phyloP scores from a whole-genome alignment of 2,113 vertebrate species.

The Cettia cetti region DNA sequence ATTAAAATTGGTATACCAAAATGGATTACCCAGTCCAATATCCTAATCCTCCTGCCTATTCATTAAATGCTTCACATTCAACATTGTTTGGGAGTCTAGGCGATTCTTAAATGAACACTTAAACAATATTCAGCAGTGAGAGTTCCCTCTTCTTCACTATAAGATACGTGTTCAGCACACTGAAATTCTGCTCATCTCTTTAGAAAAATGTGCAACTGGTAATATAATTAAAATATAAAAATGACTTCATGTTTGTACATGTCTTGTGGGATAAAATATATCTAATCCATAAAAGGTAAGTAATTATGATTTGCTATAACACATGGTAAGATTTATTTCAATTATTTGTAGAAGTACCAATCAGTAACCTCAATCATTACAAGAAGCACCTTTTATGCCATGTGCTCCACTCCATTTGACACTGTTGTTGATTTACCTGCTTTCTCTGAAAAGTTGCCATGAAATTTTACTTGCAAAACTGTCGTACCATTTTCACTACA shows the following conservation, averaged over 20 bases:
- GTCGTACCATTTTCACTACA: neutral
- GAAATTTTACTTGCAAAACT: neutral
- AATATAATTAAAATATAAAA: neutral
- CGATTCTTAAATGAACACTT: neutral
- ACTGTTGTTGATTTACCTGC: neutral
- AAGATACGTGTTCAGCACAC: neutral
- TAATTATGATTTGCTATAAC: neutral
- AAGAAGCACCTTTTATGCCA: neutral
- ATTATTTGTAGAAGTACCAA: neutral
- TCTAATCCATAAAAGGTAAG: neutral
- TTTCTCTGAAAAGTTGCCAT: neutral
- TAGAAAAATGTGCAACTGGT: neutral
- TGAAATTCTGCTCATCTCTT: neutral
- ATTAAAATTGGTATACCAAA: neutral
- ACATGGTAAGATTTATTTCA: neutral
- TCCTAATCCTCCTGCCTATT: neutral
- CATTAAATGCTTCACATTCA: neutral
- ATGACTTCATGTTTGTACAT: neutral
- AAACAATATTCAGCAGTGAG: neutral
- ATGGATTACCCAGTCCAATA: neutral
- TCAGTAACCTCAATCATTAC: neutral
- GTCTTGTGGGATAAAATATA: neutral
- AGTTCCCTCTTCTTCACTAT: neutral
- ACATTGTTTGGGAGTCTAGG: neutral
- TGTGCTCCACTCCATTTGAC: neutral